Percentiles rank a stretch among this genome's conserved stretches.
These are phyloP conservation scores for Distichodus sexfasciatus DNA, from an alignment of 2,797 vertebrate genomes.

Conservation along the genomic window DNA sequence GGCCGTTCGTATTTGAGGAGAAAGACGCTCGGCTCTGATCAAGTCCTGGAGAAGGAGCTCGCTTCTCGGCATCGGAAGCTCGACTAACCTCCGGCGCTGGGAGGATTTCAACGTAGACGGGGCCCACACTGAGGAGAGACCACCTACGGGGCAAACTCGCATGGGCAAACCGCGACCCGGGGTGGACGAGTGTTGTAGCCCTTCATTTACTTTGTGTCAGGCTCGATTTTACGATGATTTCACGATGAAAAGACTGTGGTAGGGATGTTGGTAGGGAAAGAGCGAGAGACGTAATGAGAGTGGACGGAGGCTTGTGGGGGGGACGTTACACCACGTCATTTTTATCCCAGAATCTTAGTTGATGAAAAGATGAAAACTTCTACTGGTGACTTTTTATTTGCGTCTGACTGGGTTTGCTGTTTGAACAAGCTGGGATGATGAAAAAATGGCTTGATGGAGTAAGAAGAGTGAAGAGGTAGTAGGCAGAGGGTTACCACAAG, in stretches of 20 bases:
- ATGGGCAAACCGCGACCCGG: too few species aligned
- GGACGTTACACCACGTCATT: too few species aligned
- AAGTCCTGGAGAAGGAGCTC: slow-evolving; percentile 17
- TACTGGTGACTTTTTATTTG: neutral
- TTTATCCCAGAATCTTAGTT: too few species aligned
- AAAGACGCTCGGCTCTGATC: slow-evolving; percentile 55
- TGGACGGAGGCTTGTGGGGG: too few species aligned
- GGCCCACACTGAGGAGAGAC: neutral
- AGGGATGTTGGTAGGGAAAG: too few species aligned
- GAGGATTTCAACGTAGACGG: neutral
- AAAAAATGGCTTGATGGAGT: neutral
- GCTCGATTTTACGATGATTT: too few species aligned
- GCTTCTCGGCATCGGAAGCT: neutral
- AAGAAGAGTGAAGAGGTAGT: neutral
- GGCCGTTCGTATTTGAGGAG: slow-evolving; percentile 50
- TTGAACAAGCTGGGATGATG: neutral
- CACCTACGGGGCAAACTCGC: neutral
- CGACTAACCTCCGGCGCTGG: neutral
- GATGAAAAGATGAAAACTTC: too few species aligned
- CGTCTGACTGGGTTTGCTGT: neutral
- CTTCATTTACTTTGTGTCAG: neutral
- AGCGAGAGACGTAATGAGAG: too few species aligned
- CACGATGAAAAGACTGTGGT: too few species aligned
- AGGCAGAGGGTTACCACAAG: too few species aligned
- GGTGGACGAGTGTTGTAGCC: neutral